Conservation (phyloP, 2,797 vertebrate species). For the Australoheros facetus region DNA sequence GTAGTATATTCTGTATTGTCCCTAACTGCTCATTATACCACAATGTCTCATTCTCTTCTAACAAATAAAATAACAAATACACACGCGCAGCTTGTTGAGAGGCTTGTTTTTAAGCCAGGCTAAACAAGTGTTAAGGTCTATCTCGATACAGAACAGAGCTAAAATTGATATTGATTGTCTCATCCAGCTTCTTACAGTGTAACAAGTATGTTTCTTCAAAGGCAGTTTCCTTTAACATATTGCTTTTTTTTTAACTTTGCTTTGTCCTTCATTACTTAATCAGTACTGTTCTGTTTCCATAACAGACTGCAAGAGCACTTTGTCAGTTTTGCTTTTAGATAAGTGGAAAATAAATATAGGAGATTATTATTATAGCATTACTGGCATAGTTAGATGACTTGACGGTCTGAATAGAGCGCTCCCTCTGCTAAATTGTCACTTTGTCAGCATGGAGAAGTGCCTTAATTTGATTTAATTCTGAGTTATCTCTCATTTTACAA, state of each 20-base stretch:
- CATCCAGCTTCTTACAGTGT: not conserved
- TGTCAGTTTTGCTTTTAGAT: conserved; percentile 25
- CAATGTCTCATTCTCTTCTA: not conserved
- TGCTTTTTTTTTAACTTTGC: not conserved
- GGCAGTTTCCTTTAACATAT: not conserved
- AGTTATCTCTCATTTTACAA: conserved; percentile 1
- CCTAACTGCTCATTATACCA: conserved; percentile 2
- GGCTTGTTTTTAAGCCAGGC: not conserved
- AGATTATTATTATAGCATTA: conserved; percentile 18
- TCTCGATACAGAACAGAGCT: not conserved
- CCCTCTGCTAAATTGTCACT: conserved; percentile 10
- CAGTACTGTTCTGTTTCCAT: not conserved
- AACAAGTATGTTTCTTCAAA: not conserved
- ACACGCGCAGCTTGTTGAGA: not conserved
- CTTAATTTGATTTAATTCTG: conserved; percentile 28
- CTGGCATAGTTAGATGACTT: conserved; percentile 13
- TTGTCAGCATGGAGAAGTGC: conserved; percentile 1
- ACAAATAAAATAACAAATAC: not conserved
- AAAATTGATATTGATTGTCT: not conserved
- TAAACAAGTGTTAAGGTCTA: not conserved
- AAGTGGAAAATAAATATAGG: conserved; percentile 27
- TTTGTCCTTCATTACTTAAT: conserved; percentile 24
- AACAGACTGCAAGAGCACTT: conserved; percentile 9
- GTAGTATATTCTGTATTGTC: not conserved
- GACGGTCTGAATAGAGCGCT: conserved; percentile 3